Evolutionary conservation across 2,113 vertebrate species (phyloP).

Genomic region (Meles meles): DNA sequence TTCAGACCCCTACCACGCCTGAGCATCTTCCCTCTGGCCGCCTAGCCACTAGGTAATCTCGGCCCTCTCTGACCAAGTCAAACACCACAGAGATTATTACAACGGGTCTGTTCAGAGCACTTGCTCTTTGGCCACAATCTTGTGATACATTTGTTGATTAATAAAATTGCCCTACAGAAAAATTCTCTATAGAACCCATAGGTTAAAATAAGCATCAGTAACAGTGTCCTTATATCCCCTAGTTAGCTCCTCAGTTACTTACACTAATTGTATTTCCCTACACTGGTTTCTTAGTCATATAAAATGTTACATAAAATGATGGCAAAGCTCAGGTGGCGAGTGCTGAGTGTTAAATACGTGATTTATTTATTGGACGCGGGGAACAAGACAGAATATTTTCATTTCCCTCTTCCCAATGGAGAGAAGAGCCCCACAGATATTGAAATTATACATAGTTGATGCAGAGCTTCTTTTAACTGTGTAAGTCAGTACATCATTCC

Average conservation of each 20-base stretch:
- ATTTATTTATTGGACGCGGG: neutral
- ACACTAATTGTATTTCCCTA: neutral
- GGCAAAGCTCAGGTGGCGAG: neutral
- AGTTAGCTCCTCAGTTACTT: neutral
- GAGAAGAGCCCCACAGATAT: neutral
- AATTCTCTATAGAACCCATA: neutral
- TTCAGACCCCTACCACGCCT: slow-evolving; percentile 66
- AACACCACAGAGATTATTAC: neutral
- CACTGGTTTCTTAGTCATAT: neutral
- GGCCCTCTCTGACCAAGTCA: neutral
- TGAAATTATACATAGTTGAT: neutral
- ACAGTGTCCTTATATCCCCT: neutral
- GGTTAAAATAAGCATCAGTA: neutral
- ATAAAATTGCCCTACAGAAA: neutral
- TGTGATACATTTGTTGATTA: neutral
- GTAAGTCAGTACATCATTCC: neutral
- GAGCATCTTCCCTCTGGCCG: neutral
- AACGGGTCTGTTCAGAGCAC: neutral
- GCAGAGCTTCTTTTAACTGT: neutral
- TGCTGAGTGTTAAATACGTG: neutral
- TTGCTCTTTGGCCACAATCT: neutral
- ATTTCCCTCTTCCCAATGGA: neutral
- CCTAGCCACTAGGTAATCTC: neutral
- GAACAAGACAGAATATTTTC: neutral
- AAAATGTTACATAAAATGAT: neutral